Evolutionary conservation across 2,113 vertebrate genomes (phyloP), one percentile per base, ranked within the genome.

Genomic region (Sterrhoptilus dennistouni): DNA sequence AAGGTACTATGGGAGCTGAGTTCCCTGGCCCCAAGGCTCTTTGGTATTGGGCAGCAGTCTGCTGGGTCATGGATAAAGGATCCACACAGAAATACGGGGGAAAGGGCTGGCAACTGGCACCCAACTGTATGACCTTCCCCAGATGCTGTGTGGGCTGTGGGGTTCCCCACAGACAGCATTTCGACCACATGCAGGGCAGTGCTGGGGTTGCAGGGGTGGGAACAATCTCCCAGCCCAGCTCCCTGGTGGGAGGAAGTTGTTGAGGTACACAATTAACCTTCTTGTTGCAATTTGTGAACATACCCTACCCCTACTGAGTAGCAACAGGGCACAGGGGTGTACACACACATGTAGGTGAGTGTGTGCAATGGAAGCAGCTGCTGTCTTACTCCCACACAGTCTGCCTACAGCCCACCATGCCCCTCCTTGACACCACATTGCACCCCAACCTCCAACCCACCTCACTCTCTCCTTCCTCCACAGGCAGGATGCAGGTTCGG

Each of bases 401-500:
- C 75, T 70, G 31, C 57, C 47, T 3, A 3, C 42, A 71, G 66
- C 31, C 27, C 3, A 1, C 52, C 6, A 0, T 18, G 12, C 5
- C 22, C 38, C 16, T 3, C 50, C 40, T 89, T 1, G 0, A 64
- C n/a, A 64, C 56, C 2, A 1, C 38, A 11, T 1, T 19, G 3
- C 2, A 8, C 25, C 33, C 50, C 3, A 2, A 5, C 17, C 21
- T 50, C 66, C 40, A 8, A 0, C 27, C n/a, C 5, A 3, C 45
- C 78, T 49, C 33, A 7, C 6, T 14, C 13, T 56, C 45, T 83
- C 61, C 38, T 33, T 83, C 50, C 64, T 83, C 87, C 89, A 50
- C 20, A 90, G 87, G 42, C 97, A 99, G 98, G 96, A 99, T 99
- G 98, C 98, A 98, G 95, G 93, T 94, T 98, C 97, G 95, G 97